Conservation (phyloP, 2,797 vertebrate species). For the Hyperoplus immaculatus region DNA sequence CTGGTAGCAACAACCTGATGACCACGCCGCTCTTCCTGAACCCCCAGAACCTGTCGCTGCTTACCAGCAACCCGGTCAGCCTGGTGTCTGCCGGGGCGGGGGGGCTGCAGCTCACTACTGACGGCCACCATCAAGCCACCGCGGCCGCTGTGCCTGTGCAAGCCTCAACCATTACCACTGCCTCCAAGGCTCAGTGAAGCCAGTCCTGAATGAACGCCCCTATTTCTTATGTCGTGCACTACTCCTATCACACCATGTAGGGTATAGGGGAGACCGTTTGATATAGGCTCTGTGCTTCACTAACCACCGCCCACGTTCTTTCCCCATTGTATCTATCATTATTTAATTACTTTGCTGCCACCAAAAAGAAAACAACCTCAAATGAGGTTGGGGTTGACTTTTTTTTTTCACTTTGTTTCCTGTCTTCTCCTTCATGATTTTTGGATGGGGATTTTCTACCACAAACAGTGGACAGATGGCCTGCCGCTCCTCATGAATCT, state of each 20-base stretch:
- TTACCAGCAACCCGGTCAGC: slow-evolving; percentile 99
- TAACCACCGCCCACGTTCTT: slow-evolving; percentile 60
- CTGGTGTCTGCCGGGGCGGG: slow-evolving; percentile 93
- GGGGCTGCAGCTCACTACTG: slow-evolving; percentile 92
- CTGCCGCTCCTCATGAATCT: slow-evolving; percentile 61
- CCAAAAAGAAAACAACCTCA: slow-evolving; percentile 85
- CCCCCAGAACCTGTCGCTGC: slow-evolving; percentile 98
- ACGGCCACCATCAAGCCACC: slow-evolving; percentile 92
- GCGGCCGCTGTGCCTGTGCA: slow-evolving; percentile 87
- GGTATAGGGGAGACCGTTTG: slow-evolving; percentile 56
- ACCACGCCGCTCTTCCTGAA: slow-evolving; percentile 97
- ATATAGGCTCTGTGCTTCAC: slow-evolving; percentile 63
- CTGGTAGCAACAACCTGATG: slow-evolving; percentile 93
- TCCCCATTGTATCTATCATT: slow-evolving; percentile 74
- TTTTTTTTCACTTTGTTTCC: slow-evolving; percentile 42
- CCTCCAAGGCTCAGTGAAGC: slow-evolving; percentile 99
- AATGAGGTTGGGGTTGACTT: slow-evolving; percentile 68
- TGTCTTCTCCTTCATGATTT: slow-evolving; percentile 51
- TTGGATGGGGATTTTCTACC: slow-evolving; percentile 45
- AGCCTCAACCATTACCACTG: slow-evolving; percentile 94
- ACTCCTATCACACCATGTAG: slow-evolving; percentile 60
- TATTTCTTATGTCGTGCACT: slow-evolving; percentile 64
- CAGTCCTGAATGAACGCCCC: slow-evolving; percentile 48
- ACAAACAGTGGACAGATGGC: slow-evolving; percentile 65
- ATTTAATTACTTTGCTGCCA: slow-evolving; percentile 87